phyloP scores from a whole-genome alignment of 2,888 invertebrate species.

The Xanthorhoe designata region DNA sequence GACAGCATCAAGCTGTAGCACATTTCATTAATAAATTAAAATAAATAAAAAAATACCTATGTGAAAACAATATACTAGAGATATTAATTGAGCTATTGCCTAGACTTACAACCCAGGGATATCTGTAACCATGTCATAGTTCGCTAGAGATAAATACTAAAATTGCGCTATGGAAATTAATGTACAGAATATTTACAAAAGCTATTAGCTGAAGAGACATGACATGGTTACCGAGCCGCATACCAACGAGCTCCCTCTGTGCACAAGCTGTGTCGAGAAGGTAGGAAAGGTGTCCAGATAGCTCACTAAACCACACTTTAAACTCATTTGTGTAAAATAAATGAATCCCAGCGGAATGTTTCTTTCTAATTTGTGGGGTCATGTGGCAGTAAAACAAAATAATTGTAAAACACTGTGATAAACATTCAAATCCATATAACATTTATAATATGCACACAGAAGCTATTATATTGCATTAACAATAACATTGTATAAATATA shows the following conservation, averaged over 20 bases:
- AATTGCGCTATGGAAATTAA: constrained; percentile 56
- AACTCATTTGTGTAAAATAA: constrained; percentile 29
- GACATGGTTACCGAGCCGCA: constrained; percentile 81
- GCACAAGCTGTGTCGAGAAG: constrained; percentile 75
- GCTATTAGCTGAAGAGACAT: constrained; percentile 56
- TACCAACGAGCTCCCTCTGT: constrained; percentile 77
- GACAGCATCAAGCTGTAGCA: constrained; percentile 78
- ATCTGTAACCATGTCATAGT: constrained; percentile 78
- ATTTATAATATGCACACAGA: constrained; percentile 59
- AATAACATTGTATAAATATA: constrained; percentile 44
- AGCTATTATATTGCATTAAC: constrained; percentile 57
- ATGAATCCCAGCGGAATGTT: constrained; percentile 21
- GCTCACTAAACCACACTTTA: constrained; percentile 61
- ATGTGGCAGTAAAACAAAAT: constrained; percentile 29
- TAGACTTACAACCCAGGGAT: constrained; percentile 83
- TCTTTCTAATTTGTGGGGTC: neutral
- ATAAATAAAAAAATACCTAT: constrained; percentile 72
- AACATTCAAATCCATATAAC: constrained; percentile 51
- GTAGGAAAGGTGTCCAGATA: constrained; percentile 68
- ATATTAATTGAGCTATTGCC: constrained; percentile 78
- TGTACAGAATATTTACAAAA: constrained; percentile 71
- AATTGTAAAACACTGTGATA: constrained; percentile 48
- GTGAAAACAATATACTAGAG: constrained; percentile 59
- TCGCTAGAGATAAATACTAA: constrained; percentile 41
- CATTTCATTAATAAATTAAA: constrained; percentile 70